phyloP scores from a whole-genome alignment of 2,113 vertebrate species.

The Haliaeetus leucogaster region DNA sequence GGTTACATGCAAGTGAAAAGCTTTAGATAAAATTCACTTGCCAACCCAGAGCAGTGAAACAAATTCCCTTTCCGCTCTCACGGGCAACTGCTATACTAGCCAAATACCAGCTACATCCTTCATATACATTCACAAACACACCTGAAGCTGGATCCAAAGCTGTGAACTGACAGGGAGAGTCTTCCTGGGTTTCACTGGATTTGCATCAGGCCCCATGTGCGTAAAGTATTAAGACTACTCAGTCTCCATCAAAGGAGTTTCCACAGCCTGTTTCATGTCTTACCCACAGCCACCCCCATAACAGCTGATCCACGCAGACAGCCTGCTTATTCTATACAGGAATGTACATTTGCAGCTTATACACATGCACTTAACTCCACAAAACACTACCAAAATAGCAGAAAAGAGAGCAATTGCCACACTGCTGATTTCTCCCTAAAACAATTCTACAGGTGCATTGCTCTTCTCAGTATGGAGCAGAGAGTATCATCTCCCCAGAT shows the following conservation, averaged over 20 bases:
- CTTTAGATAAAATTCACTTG: slow-evolving; percentile 17
- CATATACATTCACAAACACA: neutral
- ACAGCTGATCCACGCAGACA: slow-evolving; percentile 41
- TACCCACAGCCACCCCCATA: slow-evolving; percentile 36
- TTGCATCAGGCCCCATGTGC: neutral
- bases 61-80: neutral
- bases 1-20: neutral
- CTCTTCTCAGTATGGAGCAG: neutral
- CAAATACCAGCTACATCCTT: neutral
- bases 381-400: slow-evolving; percentile 32
- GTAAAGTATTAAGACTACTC: neutral
- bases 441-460: neutral
- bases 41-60: neutral
- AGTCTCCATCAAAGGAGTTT: neutral
- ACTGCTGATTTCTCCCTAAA: neutral
- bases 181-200: neutral
- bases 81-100: neutral
- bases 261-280: slow-evolving; percentile 7
- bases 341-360: slow-evolving; percentile 44
- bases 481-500: neutral
- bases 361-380: neutral
- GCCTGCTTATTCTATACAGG: slow-evolving; percentile 18
- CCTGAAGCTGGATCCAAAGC: neutral
- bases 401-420: neutral
- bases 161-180: neutral